Conservation (phyloP, 2,113 vertebrate genomes). For the Struthio camelus region DNA sequence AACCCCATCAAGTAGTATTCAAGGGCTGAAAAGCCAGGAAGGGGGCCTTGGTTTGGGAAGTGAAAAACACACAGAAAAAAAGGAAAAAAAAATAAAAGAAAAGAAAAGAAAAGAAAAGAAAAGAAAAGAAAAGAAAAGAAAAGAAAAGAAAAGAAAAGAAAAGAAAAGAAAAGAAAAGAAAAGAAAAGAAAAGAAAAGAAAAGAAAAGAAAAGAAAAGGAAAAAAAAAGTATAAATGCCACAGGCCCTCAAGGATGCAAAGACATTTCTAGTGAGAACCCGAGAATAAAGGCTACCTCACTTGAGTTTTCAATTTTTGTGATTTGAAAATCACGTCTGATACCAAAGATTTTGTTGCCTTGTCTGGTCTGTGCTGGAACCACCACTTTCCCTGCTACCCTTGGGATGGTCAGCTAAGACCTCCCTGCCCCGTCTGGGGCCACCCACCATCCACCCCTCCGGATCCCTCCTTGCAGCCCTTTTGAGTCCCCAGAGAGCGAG, state of each 20-base stretch:
- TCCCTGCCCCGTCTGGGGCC: not conserved
- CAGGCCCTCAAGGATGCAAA: slow-evolving; percentile 74
- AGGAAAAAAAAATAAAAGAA: not conserved
- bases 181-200: not conserved
- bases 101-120: not conserved
- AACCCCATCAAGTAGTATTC: slow-evolving; percentile 59
- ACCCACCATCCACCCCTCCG: not conserved
- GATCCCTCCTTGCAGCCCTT: not conserved
- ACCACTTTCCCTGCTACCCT: slow-evolving; percentile 43
- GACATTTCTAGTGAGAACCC: slow-evolving; percentile 93
- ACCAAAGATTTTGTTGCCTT: slow-evolving; percentile 98
- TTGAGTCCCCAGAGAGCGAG: slow-evolving; percentile 38
- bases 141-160: no score
- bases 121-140: no score
- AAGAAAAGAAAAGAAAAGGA: not conserved
- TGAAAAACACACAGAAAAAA: not conserved
- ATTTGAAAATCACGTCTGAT: slow-evolving; percentile 97
- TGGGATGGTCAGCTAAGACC: not conserved
- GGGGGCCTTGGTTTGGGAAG: slow-evolving; percentile 45
- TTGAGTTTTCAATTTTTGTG: slow-evolving; percentile 88
- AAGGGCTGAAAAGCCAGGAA: slow-evolving; percentile 66
- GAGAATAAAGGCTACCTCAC: slow-evolving; percentile 96
- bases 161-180: not conserved
- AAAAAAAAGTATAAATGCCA: not conserved
- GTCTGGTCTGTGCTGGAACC: slow-evolving; percentile 87